Evolutionary conservation across 2,888 invertebrate genomes (phyloP).

Genomic region (Chalcis sispes): DNA sequence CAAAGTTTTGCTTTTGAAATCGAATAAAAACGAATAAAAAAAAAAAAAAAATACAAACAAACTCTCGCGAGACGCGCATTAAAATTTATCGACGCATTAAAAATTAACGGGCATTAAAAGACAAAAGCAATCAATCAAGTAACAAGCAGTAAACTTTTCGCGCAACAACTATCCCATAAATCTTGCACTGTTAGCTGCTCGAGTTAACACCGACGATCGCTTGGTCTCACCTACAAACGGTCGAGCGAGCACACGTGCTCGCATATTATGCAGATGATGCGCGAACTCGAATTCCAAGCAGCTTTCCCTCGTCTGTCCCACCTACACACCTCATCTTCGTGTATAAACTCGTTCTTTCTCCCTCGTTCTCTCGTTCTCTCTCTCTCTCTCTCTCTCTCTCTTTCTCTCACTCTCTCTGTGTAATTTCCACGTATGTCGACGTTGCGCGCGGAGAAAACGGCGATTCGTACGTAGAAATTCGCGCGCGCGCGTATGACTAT

Average conservation of each 20-base stretch:
- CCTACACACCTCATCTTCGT: neutral
- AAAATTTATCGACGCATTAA: neutral
- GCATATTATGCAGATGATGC: constrained; percentile 43
- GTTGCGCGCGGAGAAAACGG: constrained; percentile 18
- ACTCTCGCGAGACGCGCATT: too few species aligned
- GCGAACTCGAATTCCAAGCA: constrained; percentile 44
- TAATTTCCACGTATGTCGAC: constrained; percentile 41
- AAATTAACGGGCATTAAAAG: neutral
- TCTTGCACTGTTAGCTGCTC: neutral
- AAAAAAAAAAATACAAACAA: too few species aligned
- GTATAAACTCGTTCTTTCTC: neutral
- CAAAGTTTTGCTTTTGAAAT: too few species aligned
- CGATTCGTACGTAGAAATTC: constrained; percentile 8
- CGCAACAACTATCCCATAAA: constrained; percentile 18
- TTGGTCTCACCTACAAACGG: neutral
- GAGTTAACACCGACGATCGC: neutral
- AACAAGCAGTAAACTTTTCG: neutral
- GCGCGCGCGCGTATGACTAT: too few species aligned
- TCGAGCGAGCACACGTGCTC: constrained; percentile 33
- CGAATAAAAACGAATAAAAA: too few species aligned
- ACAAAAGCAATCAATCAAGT: neutral
- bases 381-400: too few species aligned
- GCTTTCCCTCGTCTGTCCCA: neutral
- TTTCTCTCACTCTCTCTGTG: too few species aligned
- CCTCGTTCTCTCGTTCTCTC: too few species aligned